Conservation (phyloP, 2,888 invertebrate genomes). For the Xanthia togata region DNA sequence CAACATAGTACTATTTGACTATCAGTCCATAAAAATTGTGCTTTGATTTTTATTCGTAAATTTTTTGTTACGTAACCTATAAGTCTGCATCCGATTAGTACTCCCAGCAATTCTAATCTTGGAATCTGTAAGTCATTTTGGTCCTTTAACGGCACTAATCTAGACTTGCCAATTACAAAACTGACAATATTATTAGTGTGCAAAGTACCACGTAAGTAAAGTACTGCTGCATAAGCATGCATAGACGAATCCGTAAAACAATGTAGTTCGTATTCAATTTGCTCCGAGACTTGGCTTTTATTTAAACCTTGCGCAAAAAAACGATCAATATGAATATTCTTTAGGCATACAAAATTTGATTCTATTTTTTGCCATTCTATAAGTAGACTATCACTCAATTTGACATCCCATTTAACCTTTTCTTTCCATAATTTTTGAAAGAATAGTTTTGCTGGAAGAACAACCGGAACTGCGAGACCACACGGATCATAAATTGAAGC, state of each 20-base stretch:
- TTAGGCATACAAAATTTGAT: background rate
- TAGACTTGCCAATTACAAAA: slow-evolving; percentile 54
- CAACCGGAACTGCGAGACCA: slow-evolving; percentile 12
- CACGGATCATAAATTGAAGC: slow-evolving; percentile 4
- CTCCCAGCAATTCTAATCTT: slow-evolving; percentile 19
- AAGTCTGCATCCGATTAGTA: slow-evolving; percentile 11
- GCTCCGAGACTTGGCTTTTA: background rate
- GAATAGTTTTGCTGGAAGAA: slow-evolving; percentile 16
- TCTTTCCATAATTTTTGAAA: slow-evolving; percentile 16
- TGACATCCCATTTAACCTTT: slow-evolving; percentile 1
- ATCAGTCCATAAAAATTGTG: slow-evolving; percentile 29
- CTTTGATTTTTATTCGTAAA: slow-evolving; percentile 3
- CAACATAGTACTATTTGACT: slow-evolving; percentile 27
- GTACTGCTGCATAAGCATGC: background rate
- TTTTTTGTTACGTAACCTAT: background rate
- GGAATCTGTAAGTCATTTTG: slow-evolving; percentile 27
- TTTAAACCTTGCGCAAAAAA: background rate
- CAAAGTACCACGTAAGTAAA: no score
- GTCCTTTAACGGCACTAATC: slow-evolving; percentile 44
- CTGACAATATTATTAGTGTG: slow-evolving; percentile 3
- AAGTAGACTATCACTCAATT: background rate
- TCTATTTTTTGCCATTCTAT: background rate
- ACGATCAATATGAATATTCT: background rate
- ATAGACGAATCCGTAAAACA: background rate
- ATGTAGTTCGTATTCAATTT: background rate